Conservation (phyloP, 2,797 vertebrate species). For the Mormyrus hasselquistii region DNA sequence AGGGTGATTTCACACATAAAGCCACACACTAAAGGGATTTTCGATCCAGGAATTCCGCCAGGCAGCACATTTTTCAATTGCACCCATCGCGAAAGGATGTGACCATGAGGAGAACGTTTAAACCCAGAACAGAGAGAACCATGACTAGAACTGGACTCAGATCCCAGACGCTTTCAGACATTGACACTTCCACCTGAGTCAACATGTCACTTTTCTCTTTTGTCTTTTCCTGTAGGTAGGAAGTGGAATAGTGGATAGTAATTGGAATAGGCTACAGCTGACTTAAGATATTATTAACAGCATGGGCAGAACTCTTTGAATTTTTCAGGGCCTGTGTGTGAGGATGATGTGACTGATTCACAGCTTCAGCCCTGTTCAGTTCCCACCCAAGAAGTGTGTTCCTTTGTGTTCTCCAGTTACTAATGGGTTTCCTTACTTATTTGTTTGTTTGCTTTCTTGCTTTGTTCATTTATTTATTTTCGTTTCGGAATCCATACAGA, state of each 20-base stretch:
- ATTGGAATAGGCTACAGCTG: neutral
- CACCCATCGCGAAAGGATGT: neutral
- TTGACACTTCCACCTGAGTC: neutral
- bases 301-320: neutral
- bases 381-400: neutral
- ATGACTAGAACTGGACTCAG: neutral
- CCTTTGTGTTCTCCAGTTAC: neutral
- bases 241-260: neutral
- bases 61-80: neutral
- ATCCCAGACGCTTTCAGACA: neutral
- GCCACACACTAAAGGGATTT: neutral
- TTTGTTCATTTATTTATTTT: neutral
- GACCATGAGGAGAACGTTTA: neutral
- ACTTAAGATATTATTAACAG: neutral
- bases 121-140: neutral
- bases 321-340: neutral
- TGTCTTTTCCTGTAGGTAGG: neutral
- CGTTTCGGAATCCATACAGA: neutral
- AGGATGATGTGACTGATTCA: neutral
- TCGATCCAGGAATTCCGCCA: neutral
- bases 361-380: neutral
- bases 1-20: constrained; percentile 6
- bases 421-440: neutral
- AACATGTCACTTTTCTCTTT: neutral
- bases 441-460: neutral